Evolutionary conservation across 2,888 invertebrate species (phyloP).

Genomic region (Rotaria macrura): DNA sequence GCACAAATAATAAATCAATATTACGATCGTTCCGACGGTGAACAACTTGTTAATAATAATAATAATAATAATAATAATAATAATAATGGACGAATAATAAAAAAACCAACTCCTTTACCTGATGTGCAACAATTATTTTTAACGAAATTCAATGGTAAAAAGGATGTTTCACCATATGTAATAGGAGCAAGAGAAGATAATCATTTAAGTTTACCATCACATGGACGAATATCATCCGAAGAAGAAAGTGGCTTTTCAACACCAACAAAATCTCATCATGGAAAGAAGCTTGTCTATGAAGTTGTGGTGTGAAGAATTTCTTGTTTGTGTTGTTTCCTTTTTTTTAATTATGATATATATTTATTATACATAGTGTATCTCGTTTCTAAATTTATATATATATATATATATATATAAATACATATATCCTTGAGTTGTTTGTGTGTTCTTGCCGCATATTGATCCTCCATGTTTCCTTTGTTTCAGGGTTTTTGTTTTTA

Average conservation of each 20-base stretch:
- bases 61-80: no score
- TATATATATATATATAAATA: no score
- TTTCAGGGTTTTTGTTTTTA: background rate
- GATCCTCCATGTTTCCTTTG: background rate
- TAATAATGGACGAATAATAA: background rate
- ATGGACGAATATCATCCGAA: background rate
- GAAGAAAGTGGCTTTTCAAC: conserved; percentile 16
- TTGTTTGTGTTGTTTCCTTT: background rate
- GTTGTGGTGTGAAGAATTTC: conserved; percentile 17
- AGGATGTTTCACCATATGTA: background rate
- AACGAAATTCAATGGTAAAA: background rate
- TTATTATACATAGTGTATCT: background rate
- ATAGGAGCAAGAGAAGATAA: background rate
- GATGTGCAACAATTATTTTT: background rate
- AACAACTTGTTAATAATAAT: no score
- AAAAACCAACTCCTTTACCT: background rate
- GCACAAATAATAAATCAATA: background rate
- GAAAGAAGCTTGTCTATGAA: conserved; percentile 12
- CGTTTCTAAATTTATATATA: background rate
- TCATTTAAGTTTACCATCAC: background rate
- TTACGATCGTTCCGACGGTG: background rate
- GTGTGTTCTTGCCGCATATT: background rate
- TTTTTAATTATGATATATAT: background rate
- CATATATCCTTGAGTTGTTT: background rate
- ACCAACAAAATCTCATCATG: background rate